Base-by-base conservation (phyloP, 2,113 vertebrate species). In the Callipepla californica region DNA sequence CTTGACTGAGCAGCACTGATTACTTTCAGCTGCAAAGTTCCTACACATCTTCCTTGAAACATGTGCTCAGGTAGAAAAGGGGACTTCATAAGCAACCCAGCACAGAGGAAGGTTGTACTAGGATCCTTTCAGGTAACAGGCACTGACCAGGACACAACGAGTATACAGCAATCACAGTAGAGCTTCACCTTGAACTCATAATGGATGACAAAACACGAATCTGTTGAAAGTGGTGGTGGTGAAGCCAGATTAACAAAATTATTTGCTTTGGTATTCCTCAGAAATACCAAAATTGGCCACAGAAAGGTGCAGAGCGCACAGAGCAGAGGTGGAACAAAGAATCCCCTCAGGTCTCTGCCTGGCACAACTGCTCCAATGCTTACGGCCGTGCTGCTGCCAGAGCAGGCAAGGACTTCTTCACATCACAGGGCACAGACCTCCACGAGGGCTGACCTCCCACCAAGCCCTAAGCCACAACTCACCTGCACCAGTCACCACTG, bases 341-440 rank as follows among this genome's bases (percentile, higher is more conserved):
- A 11, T 9, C 8, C 61, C 36, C 78, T 21, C 3, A 0, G 11
- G 66, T 68, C 18, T 40, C 67, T 73, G 58, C 66, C 66, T 38
- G 17, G 34, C 2, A 1, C 6, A 0, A 19, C 70, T 36, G n/a
- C 59, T 69, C 2, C 2, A 40, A 50, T 7, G 7, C 14, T 59
- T 0, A 7, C 21, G 21, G 57, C 45, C 23, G n/a, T 42, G 23
- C 28, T 22, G 40, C 36, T 75, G 36, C 34, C 32, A 5, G 72
- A 28, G 36, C 2, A 36, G 58, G 13, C 26, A 62, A 51, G 70
- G n/a, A 36, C 7, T 80, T 67, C 48, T 91, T 16, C 75, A 28
- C 14, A 2, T 11, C 21, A 34, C 40, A 45, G n/a, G 16, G 45
- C 2, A 69, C 18, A 58, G 42, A 61, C 26, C 1, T 0, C 5